Evolutionary conservation across 2,113 vertebrate genomes (phyloP).

Genomic region (Pogonocichla stellata): DNA sequence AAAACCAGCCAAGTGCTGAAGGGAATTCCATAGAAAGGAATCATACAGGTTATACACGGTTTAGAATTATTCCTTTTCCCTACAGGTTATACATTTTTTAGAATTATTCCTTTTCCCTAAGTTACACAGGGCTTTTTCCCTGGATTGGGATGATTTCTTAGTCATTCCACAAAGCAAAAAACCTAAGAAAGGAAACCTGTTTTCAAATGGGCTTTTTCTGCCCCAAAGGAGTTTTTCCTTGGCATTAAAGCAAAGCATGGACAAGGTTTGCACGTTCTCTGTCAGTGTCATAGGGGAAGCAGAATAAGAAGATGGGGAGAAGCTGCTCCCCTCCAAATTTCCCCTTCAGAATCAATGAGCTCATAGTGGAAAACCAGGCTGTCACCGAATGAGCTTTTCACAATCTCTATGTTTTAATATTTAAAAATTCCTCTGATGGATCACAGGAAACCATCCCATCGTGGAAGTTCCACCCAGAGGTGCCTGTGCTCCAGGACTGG

Average conservation of each 20-base stretch:
- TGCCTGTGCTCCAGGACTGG: neutral
- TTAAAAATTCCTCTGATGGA: conserved; percentile 61
- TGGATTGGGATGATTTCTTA: neutral
- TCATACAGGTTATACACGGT: neutral
- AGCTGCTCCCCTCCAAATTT: conserved; percentile 43
- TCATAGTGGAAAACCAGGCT: conserved; percentile 65
- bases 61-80: neutral
- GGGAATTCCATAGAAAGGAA: neutral
- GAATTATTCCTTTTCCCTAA: neutral
- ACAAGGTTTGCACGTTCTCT: conserved; percentile 5
- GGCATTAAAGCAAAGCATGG: neutral
- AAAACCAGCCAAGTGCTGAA: neutral
- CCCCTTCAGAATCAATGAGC: conserved; percentile 59
- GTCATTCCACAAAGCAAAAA: neutral
- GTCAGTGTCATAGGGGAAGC: conserved; percentile 54
- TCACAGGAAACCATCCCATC: conserved; percentile 12
- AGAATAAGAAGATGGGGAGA: conserved; percentile 37
- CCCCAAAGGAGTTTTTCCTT: neutral
- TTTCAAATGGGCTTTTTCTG: neutral
- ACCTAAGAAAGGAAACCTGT: neutral
- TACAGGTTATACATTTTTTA: neutral
- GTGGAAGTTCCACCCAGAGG: conserved; percentile 16
- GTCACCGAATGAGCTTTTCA: conserved; percentile 53
- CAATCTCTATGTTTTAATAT: conserved; percentile 52
- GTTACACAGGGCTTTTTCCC: neutral